These are phyloP conservation scores for Motacilla alba DNA, from an alignment of 2,113 vertebrate species.

Conservation along the genomic window DNA sequence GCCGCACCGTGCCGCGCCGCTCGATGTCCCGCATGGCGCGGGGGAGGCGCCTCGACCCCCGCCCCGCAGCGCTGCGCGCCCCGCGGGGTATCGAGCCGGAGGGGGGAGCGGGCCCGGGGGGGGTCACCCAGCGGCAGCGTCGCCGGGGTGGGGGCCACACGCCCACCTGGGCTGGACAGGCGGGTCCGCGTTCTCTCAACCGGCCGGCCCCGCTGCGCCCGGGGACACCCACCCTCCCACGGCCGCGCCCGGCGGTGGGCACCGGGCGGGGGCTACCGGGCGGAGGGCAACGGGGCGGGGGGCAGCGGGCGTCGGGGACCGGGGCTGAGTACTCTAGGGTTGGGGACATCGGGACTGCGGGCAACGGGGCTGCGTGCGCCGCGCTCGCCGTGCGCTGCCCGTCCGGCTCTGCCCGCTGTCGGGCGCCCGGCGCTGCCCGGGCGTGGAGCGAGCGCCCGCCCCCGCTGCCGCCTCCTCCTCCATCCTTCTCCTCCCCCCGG, in stretches of 20 bases:
- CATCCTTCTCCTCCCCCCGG: no score
- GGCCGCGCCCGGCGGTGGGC: not conserved
- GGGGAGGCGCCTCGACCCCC: not conserved
- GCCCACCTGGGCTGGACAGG: not conserved
- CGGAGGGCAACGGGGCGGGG: no score
- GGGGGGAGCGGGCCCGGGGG: no score
- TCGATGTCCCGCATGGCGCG: not conserved
- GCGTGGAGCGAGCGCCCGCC: no score
- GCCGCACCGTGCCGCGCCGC: not conserved
- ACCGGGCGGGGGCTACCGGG: not conserved
- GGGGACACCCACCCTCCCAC: not conserved
- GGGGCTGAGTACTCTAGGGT: not conserved
- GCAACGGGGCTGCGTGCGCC: not conserved
- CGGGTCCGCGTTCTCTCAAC: not conserved
- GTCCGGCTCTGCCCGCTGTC: not conserved
- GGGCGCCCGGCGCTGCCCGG: no score
- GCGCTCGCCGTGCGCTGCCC: not conserved
- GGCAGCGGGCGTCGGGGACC: not conserved
- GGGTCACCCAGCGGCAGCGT: not conserved
- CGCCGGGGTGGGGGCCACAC: not conserved
- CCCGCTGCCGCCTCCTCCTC: no score
- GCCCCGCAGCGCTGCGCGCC: no score
- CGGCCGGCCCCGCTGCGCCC: not conserved
- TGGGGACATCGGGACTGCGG: not conserved
- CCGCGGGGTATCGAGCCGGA: no score